phyloP scores from a whole-genome alignment of 2,113 vertebrate genomes.

The Ageneiosus marmoratus region DNA sequence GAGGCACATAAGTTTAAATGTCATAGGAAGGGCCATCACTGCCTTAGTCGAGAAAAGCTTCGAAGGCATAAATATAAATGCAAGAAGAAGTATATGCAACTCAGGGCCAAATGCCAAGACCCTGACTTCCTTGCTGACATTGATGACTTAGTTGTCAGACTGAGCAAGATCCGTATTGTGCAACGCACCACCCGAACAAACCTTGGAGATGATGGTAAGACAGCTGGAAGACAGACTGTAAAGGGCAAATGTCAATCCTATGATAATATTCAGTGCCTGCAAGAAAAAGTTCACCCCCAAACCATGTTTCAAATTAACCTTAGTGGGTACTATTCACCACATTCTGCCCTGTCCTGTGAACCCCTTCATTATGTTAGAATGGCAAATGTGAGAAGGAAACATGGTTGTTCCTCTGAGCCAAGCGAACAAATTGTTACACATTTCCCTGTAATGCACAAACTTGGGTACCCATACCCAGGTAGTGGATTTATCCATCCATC shows the following conservation, averaged over 20 bases:
- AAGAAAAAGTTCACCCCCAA: slow-evolving; percentile 85
- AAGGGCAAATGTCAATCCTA: slow-evolving; percentile 66
- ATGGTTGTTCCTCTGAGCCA: slow-evolving; percentile 88
- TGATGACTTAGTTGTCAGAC: slow-evolving; percentile 85
- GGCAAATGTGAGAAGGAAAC: slow-evolving; percentile 85
- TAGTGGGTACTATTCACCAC: slow-evolving; percentile 92
- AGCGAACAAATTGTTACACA: slow-evolving; percentile 83
- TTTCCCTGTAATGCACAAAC: slow-evolving; percentile 84
- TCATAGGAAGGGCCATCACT: slow-evolving; percentile 83
- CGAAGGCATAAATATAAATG: slow-evolving; percentile 93
- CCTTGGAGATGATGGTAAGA: slow-evolving; percentile 54
- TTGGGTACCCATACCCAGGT: slow-evolving; percentile 81
- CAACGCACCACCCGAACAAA: slow-evolving; percentile 68
- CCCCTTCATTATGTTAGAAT: slow-evolving; percentile 87
- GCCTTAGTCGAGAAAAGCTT: slow-evolving; percentile 84
- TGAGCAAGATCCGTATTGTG: slow-evolving; percentile 88
- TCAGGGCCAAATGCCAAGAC: slow-evolving; percentile 82
- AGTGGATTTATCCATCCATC: slow-evolving; percentile 84
- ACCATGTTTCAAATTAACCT: slow-evolving; percentile 90
- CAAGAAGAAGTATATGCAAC: slow-evolving; percentile 93
- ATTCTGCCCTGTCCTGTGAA: slow-evolving; percentile 81
- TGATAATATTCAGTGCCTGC: slow-evolving; percentile 83
- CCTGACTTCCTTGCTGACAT: slow-evolving; percentile 89
- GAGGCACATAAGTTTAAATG: slow-evolving; percentile 91
- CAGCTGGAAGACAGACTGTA: slow-evolving; percentile 59